These are phyloP conservation scores for Pyrocoelia pectoralis DNA, from an alignment of 2,888 invertebrate genomes.

Conservation along the genomic window DNA sequence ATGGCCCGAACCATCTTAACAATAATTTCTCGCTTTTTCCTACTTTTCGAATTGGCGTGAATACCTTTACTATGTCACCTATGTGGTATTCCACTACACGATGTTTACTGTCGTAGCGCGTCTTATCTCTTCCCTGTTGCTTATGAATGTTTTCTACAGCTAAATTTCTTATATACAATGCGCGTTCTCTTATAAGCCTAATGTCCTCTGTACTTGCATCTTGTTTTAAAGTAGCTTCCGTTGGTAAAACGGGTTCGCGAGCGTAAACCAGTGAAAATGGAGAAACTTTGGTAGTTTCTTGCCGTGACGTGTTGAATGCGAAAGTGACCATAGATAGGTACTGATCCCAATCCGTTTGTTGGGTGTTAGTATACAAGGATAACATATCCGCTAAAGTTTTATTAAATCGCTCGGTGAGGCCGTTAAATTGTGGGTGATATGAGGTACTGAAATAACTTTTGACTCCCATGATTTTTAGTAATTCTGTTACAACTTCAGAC, in stretches of 20 bases:
- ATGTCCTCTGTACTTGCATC: not conserved
- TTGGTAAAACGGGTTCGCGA: not conserved
- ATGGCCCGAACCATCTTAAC: too few species aligned
- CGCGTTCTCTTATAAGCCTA: not conserved
- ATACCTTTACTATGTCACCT: conserved; percentile 3
- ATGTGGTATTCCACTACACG: not conserved
- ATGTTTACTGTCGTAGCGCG: conserved; percentile 6
- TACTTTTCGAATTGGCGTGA: not conserved
- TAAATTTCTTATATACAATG: not conserved
- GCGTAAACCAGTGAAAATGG: not conserved
- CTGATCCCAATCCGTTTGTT: conserved; percentile 5
- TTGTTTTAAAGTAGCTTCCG: not conserved
- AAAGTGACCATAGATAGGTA: conserved; percentile 6
- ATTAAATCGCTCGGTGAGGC: conserved; percentile 42
- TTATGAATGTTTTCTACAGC: not conserved
- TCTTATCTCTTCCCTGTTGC: not conserved
- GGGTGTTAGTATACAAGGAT: conserved; percentile 9
- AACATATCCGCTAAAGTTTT: conserved; percentile 38
- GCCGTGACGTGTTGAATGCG: not conserved
- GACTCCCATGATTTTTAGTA: conserved; percentile 39
- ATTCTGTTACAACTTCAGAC: conserved; percentile 39
- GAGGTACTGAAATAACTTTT: conserved; percentile 12
- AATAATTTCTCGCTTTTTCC: too few species aligned
- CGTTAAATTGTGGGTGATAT: conserved; percentile 28
- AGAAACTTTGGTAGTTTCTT: not conserved